Evolutionary conservation across 2,888 invertebrate genomes (phyloP), one percentile per base, ranked within the genome.

Genomic region (Pyrrhia umbra): DNA sequence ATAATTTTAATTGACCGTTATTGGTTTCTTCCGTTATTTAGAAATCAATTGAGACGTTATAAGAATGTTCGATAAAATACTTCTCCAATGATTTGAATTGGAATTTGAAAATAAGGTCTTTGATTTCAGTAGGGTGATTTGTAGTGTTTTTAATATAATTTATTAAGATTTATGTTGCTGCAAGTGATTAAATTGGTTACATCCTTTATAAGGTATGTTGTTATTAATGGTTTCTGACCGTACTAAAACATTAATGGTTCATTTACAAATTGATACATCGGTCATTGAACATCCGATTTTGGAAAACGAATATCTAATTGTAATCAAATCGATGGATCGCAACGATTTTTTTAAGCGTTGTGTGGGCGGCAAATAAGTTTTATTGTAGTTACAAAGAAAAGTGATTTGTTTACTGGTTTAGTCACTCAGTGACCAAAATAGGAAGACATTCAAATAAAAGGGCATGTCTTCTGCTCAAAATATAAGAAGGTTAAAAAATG

Each of bases 1-100:
- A 73, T 73, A 71, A 69, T 65, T 79, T 79, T 77, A 79, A 79
- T 79, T 79, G 76, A 67, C 60, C 55, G 62, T 75, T 77, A 73
- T 77, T 79, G 77, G 60, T 66, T 68, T 70, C 75, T 75, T 74
- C 75, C 69, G 77, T 70, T 73, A 78, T 78, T 78, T 74, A 60
- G 55, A 64, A 77, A 78, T 78, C 79, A 69, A 75, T 78, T 64
- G 73, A 78, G 79, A 78, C 62, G 61, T 75, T 66, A 56, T 57
- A 68, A 68, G 72, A 73, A 73, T 74, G 72, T 69, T 50, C 52
- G 69, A 65, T 74, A 65, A 74, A 68, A 74, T 72, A 74, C 68
- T 13, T 69, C 46, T 68, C 59, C 46, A 62, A 43, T 75, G 68
- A 75, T 75, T 75, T 62, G 72, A 72, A 58, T 66, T 43, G 59